These are phyloP conservation scores for Uropetala carovei DNA, from an alignment of 2,888 invertebrate genomes.

Conservation along the genomic window DNA sequence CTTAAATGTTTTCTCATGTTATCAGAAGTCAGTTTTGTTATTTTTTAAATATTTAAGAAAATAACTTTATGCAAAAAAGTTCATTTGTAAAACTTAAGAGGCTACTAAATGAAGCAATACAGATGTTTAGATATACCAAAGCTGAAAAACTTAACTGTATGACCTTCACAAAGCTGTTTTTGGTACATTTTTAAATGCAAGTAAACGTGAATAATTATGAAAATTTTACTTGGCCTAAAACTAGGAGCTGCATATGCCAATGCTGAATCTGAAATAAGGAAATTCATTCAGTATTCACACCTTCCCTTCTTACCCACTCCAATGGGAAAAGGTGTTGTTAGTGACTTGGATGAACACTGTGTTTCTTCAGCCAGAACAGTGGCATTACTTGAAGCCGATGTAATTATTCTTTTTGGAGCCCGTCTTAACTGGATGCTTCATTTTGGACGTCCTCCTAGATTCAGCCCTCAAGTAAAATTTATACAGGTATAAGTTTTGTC, in stretches of 20 bases:
- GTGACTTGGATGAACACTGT: conserved; percentile 77
- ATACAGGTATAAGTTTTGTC: conserved; percentile 82
- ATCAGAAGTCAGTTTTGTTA: too few relatives aligned
- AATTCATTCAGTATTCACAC: conserved; percentile 83
- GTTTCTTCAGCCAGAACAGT: conserved; percentile 92
- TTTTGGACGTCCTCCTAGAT: conserved; percentile 94
- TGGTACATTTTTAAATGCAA: neutral
- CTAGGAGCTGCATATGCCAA: conserved; percentile 88
- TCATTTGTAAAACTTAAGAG: too few relatives aligned
- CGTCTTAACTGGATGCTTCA: conserved; percentile 98
- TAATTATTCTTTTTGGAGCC: conserved; percentile 91
- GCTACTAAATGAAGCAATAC: too few relatives aligned
- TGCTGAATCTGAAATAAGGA: conserved; percentile 84
- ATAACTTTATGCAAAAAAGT: too few relatives aligned
- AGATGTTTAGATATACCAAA: too few relatives aligned
- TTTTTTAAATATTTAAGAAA: too few relatives aligned
- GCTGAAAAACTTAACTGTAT: too few relatives aligned
- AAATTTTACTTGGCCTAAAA: neutral
- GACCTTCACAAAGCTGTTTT: too few relatives aligned
- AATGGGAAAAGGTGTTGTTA: conserved; percentile 85
- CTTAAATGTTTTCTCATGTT: too few relatives aligned
- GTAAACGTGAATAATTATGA: neutral
- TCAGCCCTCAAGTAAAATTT: conserved; percentile 87
- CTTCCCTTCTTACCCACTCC: conserved; percentile 96
- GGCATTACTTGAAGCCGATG: conserved; percentile 92